These are phyloP conservation scores for Xyrichtys novacula DNA, from an alignment of 2,797 vertebrate genomes.

Conservation along the genomic window DNA sequence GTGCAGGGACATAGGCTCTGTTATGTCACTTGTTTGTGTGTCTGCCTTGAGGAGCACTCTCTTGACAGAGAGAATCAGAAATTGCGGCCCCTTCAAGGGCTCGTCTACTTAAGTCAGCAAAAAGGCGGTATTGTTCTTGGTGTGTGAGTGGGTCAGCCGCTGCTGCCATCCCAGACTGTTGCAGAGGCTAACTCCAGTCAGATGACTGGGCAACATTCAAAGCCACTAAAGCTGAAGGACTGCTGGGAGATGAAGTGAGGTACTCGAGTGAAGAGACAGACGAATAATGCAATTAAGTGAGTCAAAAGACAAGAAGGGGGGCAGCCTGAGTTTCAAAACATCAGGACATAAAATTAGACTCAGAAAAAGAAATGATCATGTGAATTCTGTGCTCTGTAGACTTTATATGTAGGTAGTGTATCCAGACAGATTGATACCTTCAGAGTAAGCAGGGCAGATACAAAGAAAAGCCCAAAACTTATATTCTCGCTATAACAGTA, in stretches of 20 bases:
- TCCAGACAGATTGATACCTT: conserved; percentile 1
- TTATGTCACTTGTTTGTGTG: conserved; percentile 13
- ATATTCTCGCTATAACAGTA: neutral
- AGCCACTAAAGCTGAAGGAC: conserved; percentile 47
- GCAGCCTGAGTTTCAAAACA: neutral
- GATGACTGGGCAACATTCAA: conserved; percentile 74
- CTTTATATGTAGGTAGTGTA: neutral
- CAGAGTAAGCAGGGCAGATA: neutral
- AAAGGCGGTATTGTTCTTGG: conserved; percentile 75
- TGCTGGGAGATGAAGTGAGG: conserved; percentile 45
- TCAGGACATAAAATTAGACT: too few species aligned
- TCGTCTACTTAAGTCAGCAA: conserved; percentile 59
- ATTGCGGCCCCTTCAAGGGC: conserved; percentile 48
- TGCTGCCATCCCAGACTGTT: conserved; percentile 58
- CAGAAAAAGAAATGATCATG: too few species aligned
- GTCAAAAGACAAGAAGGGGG: neutral
- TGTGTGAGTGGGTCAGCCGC: conserved; percentile 48
- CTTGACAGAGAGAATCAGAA: conserved; percentile 53
- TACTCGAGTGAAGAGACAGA: conserved; percentile 11
- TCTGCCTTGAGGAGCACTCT: conserved; percentile 45
- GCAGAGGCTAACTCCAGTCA: conserved; percentile 71
- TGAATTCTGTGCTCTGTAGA: too few species aligned
- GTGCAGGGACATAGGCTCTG: conserved; percentile 8
- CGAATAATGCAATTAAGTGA: neutral
- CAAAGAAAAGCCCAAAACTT: neutral